Conservation (phyloP, 2,113 vertebrate genomes). For the Pluvianellus socialis region DNA sequence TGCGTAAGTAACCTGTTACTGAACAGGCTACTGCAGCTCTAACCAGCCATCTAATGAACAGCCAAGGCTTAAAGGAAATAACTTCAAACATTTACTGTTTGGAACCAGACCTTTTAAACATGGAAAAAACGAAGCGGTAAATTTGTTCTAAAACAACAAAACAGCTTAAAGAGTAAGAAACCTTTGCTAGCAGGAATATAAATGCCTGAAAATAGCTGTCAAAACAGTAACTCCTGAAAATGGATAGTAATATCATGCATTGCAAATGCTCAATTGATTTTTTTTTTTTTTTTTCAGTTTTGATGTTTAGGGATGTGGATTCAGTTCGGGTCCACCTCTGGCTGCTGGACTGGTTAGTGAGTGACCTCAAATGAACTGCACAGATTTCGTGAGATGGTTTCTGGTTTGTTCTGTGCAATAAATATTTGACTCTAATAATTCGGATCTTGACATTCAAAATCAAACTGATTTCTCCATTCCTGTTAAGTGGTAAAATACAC, state of each 20-base stretch:
- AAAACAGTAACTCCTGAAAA: background rate
- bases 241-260: background rate
- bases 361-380: constrained; percentile 12
- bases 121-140: background rate
- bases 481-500: background rate
- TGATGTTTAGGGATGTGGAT: background rate
- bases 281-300: background rate
- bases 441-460: background rate
- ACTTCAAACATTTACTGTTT: background rate
- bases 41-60: constrained; percentile 7
- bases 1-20: constrained; percentile 51
- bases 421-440: background rate
- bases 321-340: background rate
- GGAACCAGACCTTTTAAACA: background rate
- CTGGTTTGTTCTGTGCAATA: background rate
- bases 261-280: background rate
- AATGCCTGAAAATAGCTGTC: background rate
- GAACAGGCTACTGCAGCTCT: background rate
- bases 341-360: background rate
- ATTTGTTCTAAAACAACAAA: background rate
- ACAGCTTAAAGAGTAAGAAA: background rate
- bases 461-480: background rate
- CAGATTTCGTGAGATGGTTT: background rate
- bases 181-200: background rate
- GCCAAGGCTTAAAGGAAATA: constrained; percentile 13